A percentile compares a stretch with the other conserved stretches of the same genome.
Evolutionary conservation across 2,888 invertebrate species (phyloP).

Genomic region (Amphiduros pacificus): DNA sequence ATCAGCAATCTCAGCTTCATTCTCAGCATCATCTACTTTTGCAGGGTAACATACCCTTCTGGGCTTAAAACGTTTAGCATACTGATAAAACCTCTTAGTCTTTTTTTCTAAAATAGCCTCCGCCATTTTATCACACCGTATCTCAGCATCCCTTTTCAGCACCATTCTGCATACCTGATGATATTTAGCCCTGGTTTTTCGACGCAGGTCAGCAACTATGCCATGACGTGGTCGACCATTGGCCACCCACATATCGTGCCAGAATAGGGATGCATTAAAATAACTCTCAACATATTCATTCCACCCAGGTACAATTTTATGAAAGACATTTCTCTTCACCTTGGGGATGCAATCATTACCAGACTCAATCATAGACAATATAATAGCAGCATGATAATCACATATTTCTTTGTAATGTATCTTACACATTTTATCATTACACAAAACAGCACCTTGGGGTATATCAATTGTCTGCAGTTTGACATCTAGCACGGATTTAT

Average conservation of each 20-base stretch:
- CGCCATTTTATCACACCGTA: conserved; percentile 1
- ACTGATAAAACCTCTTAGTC: not conserved
- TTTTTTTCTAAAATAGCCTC: not conserved
- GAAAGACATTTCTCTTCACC: not conserved
- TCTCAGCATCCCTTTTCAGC: not conserved
- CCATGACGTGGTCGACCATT: not conserved
- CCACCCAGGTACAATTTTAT: not conserved
- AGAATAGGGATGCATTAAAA: not conserved
- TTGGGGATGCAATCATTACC: not conserved
- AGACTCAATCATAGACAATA: not conserved
- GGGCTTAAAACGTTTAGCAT: not conserved
- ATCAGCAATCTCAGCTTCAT: not conserved
- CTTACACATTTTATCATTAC: not conserved
- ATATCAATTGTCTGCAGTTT: not conserved
- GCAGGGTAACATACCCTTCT: not conserved
- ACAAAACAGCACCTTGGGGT: not conserved
- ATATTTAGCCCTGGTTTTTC: not conserved
- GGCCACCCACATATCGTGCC: conserved; percentile 1
- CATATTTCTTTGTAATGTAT: not conserved
- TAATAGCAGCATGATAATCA: not conserved
- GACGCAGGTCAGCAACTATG: not conserved
- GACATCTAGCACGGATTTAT: not conserved
- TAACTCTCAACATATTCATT: conserved; percentile 1
- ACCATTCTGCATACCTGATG: not conserved
- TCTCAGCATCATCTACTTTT: not conserved